Base-by-base conservation (phyloP, 2,888 invertebrate species). In the Cheilosia soror region DNA sequence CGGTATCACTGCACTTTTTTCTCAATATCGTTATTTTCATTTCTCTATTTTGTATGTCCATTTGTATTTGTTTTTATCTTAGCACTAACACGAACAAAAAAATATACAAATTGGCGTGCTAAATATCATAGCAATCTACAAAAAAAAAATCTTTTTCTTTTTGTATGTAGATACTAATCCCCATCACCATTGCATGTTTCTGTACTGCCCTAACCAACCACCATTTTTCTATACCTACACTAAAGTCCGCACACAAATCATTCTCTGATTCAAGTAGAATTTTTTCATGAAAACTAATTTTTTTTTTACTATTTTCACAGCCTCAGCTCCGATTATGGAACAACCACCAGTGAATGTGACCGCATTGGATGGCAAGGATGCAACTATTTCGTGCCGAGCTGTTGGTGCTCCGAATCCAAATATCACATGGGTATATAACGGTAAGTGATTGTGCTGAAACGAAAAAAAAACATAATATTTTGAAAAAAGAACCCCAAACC, bases 301-400 rank as follows among this genome's bases (percentile, higher is more conserved):
- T 69, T 82, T 65, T 83, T 83, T 83, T 66, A n/a, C 75, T 76
- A 71, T 42, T 29, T 75, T 66, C 76, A 51, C 88, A 98, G 98
- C 98, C 88, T 96, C 98, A 87, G 95, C 96, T 88, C 98, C 98
- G 33, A 94, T 97, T 88, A 96, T 98, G 95, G 96, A 96, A 92
- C 94, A 93, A 77, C 94, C 95, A 84, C 98, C 98, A 13, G 94
- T 95, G 90, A 98, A 98, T 93, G 93, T 96, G 87, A 98, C 98
- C 11, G 96, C 98, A 86, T 93, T 98, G 88, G 98, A 98, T 92
- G 98, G 98, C 68, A 97, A 97, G 93, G 98, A 98, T 93, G 97
- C 97, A 71, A 96, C 96, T 71, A 94, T 98, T 89, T 94, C 94
- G 79, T 99, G 99, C 92, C 94, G 96, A 88, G 98, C 97, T 33